A percentile compares a stretch with the other conserved stretches of the same genome.
phyloP scores from a whole-genome alignment of 2,113 vertebrate genomes.

The Plecturocebus donacophilus region DNA sequence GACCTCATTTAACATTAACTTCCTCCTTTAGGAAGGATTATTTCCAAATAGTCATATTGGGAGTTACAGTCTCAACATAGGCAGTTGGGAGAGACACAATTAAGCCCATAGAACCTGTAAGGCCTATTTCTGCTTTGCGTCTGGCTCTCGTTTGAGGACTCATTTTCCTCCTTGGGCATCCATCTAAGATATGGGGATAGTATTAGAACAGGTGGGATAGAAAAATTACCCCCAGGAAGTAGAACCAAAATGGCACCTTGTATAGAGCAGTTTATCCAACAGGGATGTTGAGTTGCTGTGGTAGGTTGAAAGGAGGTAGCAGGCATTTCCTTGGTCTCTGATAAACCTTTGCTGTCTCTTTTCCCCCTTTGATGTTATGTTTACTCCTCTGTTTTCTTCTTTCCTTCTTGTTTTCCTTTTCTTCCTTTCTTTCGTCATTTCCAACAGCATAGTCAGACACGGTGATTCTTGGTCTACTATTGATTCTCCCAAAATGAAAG shows the following conservation, averaged over 20 bases:
- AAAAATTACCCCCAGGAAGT: not conserved
- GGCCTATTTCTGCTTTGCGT: not conserved
- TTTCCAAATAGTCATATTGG: not conserved
- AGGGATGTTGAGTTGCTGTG: fast-evolving
- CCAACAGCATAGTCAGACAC: not conserved
- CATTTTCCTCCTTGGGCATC: not conserved
- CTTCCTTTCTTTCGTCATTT: not conserved
- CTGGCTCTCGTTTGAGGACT: not conserved
- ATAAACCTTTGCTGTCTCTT: not conserved
- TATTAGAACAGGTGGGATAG: not conserved
- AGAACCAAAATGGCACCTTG: not conserved
- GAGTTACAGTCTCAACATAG: not conserved
- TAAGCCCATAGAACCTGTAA: not conserved
- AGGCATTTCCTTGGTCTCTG: not conserved
- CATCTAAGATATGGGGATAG: not conserved
- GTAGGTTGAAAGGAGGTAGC: not conserved
- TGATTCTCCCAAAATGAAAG: not conserved
- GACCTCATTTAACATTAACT: not conserved
- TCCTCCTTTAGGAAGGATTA: not conserved
- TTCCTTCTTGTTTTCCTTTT: not conserved
- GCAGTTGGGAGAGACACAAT: not conserved
- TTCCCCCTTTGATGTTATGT: not conserved
- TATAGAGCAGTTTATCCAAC: not conserved
- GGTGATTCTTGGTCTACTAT: not conserved
- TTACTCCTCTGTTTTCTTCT: not conserved